Base-by-base conservation (phyloP, 1,140 invertebrate genomes). In the Nephotettix cincticeps region DNA sequence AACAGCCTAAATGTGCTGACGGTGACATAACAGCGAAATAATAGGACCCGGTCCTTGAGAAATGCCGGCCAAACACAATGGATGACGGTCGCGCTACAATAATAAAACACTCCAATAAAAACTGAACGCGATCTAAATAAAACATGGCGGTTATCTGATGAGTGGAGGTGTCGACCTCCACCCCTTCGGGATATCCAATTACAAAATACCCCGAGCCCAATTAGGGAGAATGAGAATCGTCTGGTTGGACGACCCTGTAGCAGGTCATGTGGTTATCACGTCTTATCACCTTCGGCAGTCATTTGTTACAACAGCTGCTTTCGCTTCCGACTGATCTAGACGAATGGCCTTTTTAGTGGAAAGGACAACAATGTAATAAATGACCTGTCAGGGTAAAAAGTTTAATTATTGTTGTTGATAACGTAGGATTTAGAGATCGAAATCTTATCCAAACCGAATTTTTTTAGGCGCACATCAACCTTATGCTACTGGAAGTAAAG, bases 181-280 rank as follows among this genome's bases (percentile, higher is more conserved):
- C 14, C 14, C 47, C 27, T 27, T 61, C 28, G 14, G 27, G 27
- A 61, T 61, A 61, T 61, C 56, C 56, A 61, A 61, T 61, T 61
- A 61, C 56, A 61, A 61, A 61, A 61, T 61, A 29, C 56, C 56
- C 27, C 14, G 56, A 25, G 56, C 23, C 56, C 56, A 61, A 61
- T 61, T 61, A 61, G 56, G 25, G 47, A 40, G 56, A 61, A 61
- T 21, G 13, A 61, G 28, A 25, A 27, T 61, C 56, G 1, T 11
- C n/a, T 1, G 6, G 11, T 11, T 54, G 6, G 13, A 54, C 13
- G 36, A 40, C 6, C 36, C 17, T 17, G 36, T 9, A 9, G 17
- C 36, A 17, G 36, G 56, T 61, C 56, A 61, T 61, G 25, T 23
- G 27, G 21, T 27, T 61, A 61, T 61, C 56, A 27, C 21, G 13